Conservation (phyloP, 2,888 invertebrate species). For the Lamproptera curius region DNA sequence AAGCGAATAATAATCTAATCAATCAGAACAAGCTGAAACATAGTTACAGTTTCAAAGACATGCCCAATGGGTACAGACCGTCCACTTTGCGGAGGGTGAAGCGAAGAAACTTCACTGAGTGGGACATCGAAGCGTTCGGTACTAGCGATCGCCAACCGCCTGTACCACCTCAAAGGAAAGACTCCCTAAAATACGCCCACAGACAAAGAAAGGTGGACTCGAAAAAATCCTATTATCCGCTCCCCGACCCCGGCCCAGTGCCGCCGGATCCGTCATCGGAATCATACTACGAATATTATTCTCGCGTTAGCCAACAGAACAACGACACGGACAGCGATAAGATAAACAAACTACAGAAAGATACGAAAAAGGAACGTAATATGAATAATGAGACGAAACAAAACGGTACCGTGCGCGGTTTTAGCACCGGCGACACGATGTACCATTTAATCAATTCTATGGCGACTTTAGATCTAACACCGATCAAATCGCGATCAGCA, state of each 20-base stretch:
- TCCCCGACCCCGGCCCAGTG: constrained; percentile 69
- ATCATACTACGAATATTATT: constrained; percentile 74
- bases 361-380: constrained; percentile 49
- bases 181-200: constrained; percentile 73
- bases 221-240: constrained; percentile 59
- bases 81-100: constrained; percentile 77
- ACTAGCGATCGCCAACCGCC: constrained; percentile 59
- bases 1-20: constrained; percentile 74
- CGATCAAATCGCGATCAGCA: constrained; percentile 56
- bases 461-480: constrained; percentile 65
- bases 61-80: constrained; percentile 80
- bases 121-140: constrained; percentile 73
- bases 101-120: constrained; percentile 75
- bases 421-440: constrained; percentile 52
- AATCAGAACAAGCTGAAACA: constrained; percentile 72
- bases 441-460: constrained; percentile 69
- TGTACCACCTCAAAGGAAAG: constrained; percentile 65
- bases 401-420: constrained; percentile 30
- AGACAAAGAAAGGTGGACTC: constrained; percentile 69
- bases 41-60: constrained; percentile 79
- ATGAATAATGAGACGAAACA: constrained; percentile 31
- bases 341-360: constrained; percentile 60
- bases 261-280: constrained; percentile 69
- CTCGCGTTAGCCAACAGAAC: constrained; percentile 71
- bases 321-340: constrained; percentile 72